Percentiles rank a stretch among this genome's conserved stretches.
Evolutionary conservation across 2,888 invertebrate genomes (phyloP).

Genomic region (Nycteola revayana): DNA sequence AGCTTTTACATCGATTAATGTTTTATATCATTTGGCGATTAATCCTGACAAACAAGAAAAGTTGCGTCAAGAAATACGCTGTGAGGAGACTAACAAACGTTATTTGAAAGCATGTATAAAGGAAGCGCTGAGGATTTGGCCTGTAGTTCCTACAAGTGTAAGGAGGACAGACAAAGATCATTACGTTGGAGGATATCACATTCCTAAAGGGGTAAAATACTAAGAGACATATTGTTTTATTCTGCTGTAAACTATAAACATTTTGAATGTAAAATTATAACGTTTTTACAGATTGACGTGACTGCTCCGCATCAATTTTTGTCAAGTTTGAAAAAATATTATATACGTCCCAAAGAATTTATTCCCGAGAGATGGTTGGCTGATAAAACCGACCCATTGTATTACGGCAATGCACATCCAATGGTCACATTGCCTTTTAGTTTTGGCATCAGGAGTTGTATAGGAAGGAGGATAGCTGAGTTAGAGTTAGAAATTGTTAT

Average conservation of each 20-base stretch:
- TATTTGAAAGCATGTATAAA: constrained; percentile 88
- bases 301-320: constrained; percentile 81
- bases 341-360: constrained; percentile 82
- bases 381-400: constrained; percentile 54
- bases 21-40: neutral
- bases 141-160: constrained; percentile 81
- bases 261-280: neutral
- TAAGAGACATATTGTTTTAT: no score
- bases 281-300: constrained; percentile 38
- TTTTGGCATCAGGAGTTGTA: constrained; percentile 85
- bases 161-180: constrained; percentile 79
- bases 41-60: neutral
- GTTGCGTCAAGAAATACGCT: constrained; percentile 75
- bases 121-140: constrained; percentile 85
- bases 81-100: constrained; percentile 55
- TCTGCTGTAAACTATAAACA: no score
- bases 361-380: constrained; percentile 89
- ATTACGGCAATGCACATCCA: constrained; percentile 77
- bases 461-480: no score
- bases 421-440: constrained; percentile 85
- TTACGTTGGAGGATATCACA: constrained; percentile 82
- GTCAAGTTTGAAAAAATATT: constrained; percentile 84
- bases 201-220: constrained; percentile 82
- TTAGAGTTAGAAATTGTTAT: no score
- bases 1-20: neutral